Conservation (phyloP, 2,113 vertebrate species). For the Fulica atra region DNA sequence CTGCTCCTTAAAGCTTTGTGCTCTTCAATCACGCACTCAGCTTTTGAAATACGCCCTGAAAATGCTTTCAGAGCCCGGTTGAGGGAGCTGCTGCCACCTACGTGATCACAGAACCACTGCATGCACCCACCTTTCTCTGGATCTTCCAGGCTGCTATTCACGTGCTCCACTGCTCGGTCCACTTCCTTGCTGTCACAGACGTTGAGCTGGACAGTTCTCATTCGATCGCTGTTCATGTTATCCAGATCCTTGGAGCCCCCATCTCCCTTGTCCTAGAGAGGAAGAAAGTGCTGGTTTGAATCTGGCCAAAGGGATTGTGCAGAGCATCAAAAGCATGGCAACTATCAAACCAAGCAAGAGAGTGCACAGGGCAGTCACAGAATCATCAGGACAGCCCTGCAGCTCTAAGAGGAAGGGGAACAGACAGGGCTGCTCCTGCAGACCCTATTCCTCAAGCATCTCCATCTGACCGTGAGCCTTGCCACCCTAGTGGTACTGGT, state of each 20-base stretch:
- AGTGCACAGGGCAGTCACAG: background rate
- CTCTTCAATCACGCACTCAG: background rate
- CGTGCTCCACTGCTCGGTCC: conserved; percentile 55
- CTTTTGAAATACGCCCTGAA: background rate
- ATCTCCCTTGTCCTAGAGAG: conserved; percentile 73
- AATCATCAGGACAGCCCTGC: background rate
- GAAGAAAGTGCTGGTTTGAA: background rate
- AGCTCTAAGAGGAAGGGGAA: background rate
- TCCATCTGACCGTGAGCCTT: background rate
- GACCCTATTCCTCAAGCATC: background rate
- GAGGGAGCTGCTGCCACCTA: background rate
- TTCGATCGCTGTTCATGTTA: conserved; percentile 73
- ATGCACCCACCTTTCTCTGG: conserved; percentile 70
- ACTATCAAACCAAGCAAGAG: background rate
- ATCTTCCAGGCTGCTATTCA: conserved; percentile 68
- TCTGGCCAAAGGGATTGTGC: background rate
- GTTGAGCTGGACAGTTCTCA: conserved; percentile 79
- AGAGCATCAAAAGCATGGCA: background rate
- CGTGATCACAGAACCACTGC: background rate
- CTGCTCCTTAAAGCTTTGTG: background rate
- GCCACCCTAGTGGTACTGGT: background rate
- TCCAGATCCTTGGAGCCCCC: conserved; percentile 78
- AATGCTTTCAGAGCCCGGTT: background rate
- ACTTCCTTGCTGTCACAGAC: conserved; percentile 78
- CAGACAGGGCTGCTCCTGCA: background rate